phyloP scores from a whole-genome alignment of 2,888 invertebrate genomes.

The Andrena bicolor region DNA sequence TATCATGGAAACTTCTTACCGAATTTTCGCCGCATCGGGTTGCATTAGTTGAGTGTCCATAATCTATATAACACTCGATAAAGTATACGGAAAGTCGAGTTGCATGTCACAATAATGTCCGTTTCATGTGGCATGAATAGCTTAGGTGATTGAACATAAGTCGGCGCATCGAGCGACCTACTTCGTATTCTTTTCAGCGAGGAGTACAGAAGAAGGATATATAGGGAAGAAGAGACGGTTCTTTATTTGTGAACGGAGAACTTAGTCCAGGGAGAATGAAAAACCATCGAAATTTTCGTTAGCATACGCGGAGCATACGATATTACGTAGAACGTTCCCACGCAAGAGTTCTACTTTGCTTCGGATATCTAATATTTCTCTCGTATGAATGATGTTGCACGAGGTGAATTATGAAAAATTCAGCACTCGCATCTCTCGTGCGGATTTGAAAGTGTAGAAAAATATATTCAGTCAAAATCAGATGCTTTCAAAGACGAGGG shows the following conservation, averaged over 20 bases:
- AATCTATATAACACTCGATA: conserved; percentile 9
- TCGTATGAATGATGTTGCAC: background rate
- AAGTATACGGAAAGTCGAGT: conserved; percentile 8
- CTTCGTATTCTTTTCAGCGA: conserved; percentile 37
- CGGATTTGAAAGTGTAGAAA: background rate
- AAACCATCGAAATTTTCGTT: conserved; percentile 18
- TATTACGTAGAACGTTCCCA: background rate
- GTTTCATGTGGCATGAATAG: conserved; percentile 41
- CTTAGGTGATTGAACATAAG: conserved; percentile 54
- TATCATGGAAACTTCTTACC: background rate
- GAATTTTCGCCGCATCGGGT: background rate
- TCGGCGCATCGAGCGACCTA: conserved; percentile 43
- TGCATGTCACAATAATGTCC: conserved; percentile 37
- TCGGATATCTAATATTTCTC: background rate
- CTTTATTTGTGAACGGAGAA: background rate
- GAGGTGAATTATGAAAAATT: background rate
- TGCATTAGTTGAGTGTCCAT: background rate
- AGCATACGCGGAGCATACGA: background rate
- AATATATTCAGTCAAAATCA: background rate
- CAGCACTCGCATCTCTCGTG: background rate
- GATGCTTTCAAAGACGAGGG: background rate
- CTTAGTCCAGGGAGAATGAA: background rate
- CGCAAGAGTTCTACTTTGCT: background rate
- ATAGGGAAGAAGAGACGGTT: background rate
- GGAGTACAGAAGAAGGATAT: background rate